Evolutionary conservation across 2,113 vertebrate genomes (phyloP).

Genomic region (Eidolon helvum): DNA sequence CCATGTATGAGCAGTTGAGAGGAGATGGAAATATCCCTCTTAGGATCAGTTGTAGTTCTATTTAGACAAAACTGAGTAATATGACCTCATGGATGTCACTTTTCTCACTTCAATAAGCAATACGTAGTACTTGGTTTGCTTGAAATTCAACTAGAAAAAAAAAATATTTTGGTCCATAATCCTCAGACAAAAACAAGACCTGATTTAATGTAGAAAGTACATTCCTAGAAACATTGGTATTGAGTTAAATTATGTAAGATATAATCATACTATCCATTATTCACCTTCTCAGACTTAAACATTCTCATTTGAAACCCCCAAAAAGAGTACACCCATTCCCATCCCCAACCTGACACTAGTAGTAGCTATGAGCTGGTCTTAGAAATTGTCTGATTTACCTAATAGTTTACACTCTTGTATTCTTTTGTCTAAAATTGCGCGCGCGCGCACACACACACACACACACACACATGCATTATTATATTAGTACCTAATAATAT

Average conservation of each 20-base stretch:
- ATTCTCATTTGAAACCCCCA: background rate
- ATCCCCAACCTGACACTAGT: background rate
- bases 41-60: background rate
- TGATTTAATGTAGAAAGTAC: background rate
- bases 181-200: background rate
- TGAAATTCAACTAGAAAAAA: background rate
- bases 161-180: background rate
- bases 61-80: background rate
- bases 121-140: background rate
- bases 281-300: background rate
- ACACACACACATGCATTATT: background rate
- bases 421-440: background rate
- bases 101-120: background rate
- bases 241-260: background rate
- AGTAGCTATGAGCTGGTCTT: background rate
- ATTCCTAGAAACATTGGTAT: background rate
- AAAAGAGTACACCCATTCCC: background rate
- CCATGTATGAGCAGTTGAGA: background rate
- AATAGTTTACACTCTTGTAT: background rate
- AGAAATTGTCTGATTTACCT: background rate
- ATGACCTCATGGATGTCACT: background rate
- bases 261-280: background rate
- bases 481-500: background rate
- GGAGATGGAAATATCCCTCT: background rate
- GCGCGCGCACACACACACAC: too few species aligned